phyloP scores from a whole-genome alignment of 53 echinoderm and acorn worm species.

The Echinarachnius parma region DNA sequence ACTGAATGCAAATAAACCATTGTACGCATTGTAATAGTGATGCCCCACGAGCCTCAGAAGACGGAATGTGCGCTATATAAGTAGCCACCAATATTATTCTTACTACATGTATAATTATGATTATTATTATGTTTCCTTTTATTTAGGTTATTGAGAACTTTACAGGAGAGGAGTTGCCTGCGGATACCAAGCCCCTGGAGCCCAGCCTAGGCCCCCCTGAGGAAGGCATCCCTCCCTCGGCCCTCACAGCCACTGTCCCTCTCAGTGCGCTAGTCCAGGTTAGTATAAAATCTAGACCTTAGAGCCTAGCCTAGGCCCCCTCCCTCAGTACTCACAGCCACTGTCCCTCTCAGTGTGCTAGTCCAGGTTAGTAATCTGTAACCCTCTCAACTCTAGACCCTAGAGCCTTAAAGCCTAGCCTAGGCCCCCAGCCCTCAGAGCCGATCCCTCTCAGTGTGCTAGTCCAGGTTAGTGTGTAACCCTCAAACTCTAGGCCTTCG shows the following conservation, averaged over 20 bases:
- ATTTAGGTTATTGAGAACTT: slow-evolving; percentile 62
- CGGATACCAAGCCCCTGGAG: slow-evolving; percentile 46
- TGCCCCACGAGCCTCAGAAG: too few relatives aligned
- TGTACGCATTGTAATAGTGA: too few relatives aligned
- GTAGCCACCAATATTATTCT: too few relatives aligned
- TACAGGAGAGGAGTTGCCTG: slow-evolving; percentile 49
- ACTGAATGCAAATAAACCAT: too few relatives aligned
- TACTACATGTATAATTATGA: too few relatives aligned
- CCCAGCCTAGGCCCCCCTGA: slow-evolving; percentile 72
- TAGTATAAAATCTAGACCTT: slow-evolving; percentile 19
- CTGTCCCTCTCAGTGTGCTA: slow-evolving; percentile 75
- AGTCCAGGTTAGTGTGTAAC: slow-evolving; percentile 59
- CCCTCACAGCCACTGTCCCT: slow-evolving; percentile 70
- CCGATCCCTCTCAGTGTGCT: slow-evolving; percentile 76
- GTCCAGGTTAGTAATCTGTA: slow-evolving; percentile 57
- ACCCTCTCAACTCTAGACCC: too few relatives aligned
- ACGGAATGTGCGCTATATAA: too few relatives aligned
- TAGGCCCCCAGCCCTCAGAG: slow-evolving; percentile 67
- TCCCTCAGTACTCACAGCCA: slow-evolving; percentile 57
- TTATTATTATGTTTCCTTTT: too few relatives aligned
- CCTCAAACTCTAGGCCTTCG: too few relatives aligned
- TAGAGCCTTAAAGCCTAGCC: slow-evolving; percentile 57
- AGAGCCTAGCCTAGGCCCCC: slow-evolving; percentile 72
- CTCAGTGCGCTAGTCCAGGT: slow-evolving; percentile 82
- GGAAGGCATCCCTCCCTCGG: slow-evolving; percentile 75